Conservation (phyloP, 1,140 invertebrate species). For the Panulirus ornatus region DNA sequence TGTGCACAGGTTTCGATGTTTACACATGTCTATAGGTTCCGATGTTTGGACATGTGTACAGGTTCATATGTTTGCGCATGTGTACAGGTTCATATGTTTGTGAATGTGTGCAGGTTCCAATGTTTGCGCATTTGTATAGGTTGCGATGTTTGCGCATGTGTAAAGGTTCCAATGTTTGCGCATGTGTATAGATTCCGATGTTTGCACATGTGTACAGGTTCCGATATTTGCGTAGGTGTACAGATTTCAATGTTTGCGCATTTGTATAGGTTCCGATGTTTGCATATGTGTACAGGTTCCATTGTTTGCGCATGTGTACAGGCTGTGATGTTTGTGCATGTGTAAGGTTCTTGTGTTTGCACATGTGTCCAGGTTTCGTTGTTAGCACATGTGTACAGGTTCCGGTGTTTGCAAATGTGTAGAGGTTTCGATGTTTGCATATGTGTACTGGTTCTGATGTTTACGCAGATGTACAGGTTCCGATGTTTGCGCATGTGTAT, state of each 20-base stretch:
- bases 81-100: conserved; percentile 10
- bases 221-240: not conserved
- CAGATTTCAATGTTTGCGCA: not conserved
- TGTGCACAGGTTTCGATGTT: not conserved
- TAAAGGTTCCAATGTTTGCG: not conserved
- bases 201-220: not conserved
- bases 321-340: conserved; percentile 13
- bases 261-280: not conserved
- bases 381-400: not conserved
- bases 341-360: conserved; percentile 7
- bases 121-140: not conserved
- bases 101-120: not conserved
- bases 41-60: not conserved
- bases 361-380: not conserved
- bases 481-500: not conserved
- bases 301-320: not conserved
- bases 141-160: not conserved
- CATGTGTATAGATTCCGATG: not conserved
- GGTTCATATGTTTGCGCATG: conserved; percentile 8
- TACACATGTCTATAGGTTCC: not conserved
- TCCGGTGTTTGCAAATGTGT: not conserved
- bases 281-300: not conserved
- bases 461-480: not conserved
- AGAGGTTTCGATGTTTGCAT: conserved; percentile 12
- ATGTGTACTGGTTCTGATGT: not conserved